Conservation (phyloP, 2,797 vertebrate genomes). For the Ctenopoma multispine region DNA sequence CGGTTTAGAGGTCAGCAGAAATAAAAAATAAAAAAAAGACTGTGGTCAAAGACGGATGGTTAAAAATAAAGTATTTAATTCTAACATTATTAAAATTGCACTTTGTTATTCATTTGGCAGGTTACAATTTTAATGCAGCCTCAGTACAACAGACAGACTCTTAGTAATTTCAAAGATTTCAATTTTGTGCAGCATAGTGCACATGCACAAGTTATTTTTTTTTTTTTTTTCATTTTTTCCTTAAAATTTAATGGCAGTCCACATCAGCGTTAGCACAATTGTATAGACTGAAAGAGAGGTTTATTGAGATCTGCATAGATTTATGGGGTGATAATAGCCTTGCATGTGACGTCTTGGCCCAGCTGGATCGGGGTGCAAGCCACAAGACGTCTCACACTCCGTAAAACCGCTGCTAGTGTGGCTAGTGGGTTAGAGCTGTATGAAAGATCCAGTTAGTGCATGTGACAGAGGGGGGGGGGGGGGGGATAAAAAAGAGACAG, state of each 20-base stretch:
- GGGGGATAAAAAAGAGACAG: constrained; percentile 23
- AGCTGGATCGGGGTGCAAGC: constrained; percentile 77
- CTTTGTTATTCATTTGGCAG: constrained; percentile 41
- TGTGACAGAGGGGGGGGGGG: constrained; percentile 22
- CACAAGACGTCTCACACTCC: constrained; percentile 81
- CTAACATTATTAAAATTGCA: constrained; percentile 48
- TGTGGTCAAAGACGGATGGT: constrained; percentile 16
- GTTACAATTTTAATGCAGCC: constrained; percentile 15
- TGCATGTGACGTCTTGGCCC: constrained; percentile 76
- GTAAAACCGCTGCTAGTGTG: constrained; percentile 72
- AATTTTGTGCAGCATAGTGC: constrained; percentile 36
- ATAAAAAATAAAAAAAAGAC: constrained; percentile 67
- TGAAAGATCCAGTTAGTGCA: constrained; percentile 55
- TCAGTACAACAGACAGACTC: constrained; percentile 24
- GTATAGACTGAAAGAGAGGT: constrained; percentile 80
- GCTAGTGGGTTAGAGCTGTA: constrained; percentile 56
- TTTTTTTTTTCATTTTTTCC: constrained; percentile 40
- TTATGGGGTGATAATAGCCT: constrained; percentile 87
- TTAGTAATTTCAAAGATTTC: constrained; percentile 35
- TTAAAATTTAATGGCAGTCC: constrained; percentile 71
- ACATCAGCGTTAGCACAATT: constrained; percentile 77
- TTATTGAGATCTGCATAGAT: constrained; percentile 86
- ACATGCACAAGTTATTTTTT: constrained; percentile 32
- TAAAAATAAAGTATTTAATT: constrained; percentile 32
- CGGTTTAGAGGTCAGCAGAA: constrained; percentile 58